A percentile compares a stretch with the other conserved stretches of the same genome.
These are phyloP conservation scores for Aurelia sp. DNA, from an alignment of 30 jellyfish, hydroid and myxozoan genomes.

Conservation along the genomic window DNA sequence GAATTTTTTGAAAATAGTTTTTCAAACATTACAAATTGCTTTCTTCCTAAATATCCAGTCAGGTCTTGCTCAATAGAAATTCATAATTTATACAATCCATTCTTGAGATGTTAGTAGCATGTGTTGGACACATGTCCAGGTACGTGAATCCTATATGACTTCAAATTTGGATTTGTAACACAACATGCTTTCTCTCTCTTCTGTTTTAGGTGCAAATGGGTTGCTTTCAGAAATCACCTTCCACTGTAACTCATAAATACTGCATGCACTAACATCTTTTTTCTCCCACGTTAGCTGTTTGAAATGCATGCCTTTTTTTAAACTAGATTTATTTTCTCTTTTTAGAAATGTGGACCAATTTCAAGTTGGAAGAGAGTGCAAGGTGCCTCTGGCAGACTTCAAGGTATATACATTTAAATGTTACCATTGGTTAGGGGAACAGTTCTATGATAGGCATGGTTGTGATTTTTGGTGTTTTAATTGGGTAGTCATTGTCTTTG, in stretches of 20 bases:
- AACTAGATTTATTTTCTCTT: background rate
- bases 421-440: too few relatives aligned
- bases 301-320: background rate
- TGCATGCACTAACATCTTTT: background rate
- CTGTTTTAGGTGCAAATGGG: too few relatives aligned
- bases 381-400: constrained; percentile 98
- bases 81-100: constrained; percentile 36
- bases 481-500: too few relatives aligned
- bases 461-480: too few relatives aligned
- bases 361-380: constrained; percentile 98
- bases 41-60: constrained; percentile 72
- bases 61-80: constrained; percentile 60
- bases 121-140: constrained; percentile 77
- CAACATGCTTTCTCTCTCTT: too few relatives aligned
- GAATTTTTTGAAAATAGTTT: too few relatives aligned
- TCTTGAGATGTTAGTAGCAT: constrained; percentile 33
- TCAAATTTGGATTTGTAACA: too few relatives aligned
- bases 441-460: too few relatives aligned
- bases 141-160: constrained; percentile 51
- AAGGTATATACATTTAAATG: constrained; percentile 56
- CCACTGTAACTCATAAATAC: too few relatives aligned
- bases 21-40: constrained; percentile 36
- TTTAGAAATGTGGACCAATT: constrained; percentile 94
- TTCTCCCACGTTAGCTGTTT: constrained; percentile 12
- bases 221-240: too few relatives aligned